phyloP scores from a whole-genome alignment of 2,888 invertebrate species.

The Microplitis manilae region DNA sequence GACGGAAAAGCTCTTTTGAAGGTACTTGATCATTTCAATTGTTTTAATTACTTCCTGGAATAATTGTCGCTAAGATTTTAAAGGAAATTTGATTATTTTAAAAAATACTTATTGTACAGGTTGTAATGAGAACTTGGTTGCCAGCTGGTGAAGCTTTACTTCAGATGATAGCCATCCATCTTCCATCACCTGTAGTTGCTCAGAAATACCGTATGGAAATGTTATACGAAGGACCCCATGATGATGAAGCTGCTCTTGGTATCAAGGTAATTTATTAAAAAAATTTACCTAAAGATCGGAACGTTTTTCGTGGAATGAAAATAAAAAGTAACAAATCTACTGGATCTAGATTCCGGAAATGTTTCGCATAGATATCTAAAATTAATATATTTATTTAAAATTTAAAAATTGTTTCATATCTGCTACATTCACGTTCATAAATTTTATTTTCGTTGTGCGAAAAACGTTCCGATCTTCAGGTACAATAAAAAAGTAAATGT shows the following conservation, averaged over 20 bases:
- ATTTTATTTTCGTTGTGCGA: no score
- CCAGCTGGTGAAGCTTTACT: constrained; percentile 99
- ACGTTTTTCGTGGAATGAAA: no score
- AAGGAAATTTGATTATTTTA: neutral
- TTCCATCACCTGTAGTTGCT: constrained; percentile 98
- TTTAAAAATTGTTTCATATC: no score
- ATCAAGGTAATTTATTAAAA: constrained; percentile 76
- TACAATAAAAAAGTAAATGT: no score
- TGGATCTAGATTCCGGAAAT: no score
- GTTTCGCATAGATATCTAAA: no score
- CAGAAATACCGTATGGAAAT: constrained; percentile 99
- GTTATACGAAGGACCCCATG: constrained; percentile 98
- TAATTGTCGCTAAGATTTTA: neutral
- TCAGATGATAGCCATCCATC: constrained; percentile 99
- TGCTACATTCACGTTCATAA: no score
- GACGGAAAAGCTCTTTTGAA: constrained; percentile 97
- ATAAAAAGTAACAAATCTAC: no score
- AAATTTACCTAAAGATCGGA: no score
- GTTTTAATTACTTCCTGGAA: no score
- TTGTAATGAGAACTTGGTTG: constrained; percentile 99
- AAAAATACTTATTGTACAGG: constrained; percentile 70
- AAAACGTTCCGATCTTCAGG: no score
- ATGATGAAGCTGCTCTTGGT: constrained; percentile 94
- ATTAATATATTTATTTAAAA: no score
- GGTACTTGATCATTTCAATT: constrained; percentile 69